Evolutionary conservation across 2,113 vertebrate genomes (phyloP).

Genomic region (Fregetta grallaria): DNA sequence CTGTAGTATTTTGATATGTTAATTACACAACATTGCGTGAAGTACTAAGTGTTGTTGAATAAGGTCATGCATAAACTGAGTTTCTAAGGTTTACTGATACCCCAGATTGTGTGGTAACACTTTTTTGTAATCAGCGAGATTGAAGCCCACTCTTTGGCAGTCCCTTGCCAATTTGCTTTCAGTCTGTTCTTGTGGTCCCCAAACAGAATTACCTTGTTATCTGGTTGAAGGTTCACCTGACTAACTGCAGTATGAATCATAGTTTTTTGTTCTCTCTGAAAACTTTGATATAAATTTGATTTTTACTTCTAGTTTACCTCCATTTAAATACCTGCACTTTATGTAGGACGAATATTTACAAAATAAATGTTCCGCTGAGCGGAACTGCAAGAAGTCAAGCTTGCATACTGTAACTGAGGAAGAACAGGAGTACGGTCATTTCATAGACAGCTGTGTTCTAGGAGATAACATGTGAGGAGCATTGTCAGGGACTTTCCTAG

Average conservation of each 20-base stretch:
- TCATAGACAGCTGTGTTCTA: background rate
- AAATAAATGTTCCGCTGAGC: background rate
- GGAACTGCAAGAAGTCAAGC: background rate
- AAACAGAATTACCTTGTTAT: background rate
- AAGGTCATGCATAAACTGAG: background rate
- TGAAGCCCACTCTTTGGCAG: background rate
- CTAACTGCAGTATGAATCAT: background rate
- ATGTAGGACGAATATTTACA: background rate
- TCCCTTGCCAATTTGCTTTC: background rate
- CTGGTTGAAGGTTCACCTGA: background rate
- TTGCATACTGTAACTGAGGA: background rate
- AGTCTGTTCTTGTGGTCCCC: background rate
- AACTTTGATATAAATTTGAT: background rate
- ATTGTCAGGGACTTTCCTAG: background rate
- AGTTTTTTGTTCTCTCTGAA: background rate
- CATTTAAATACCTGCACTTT: background rate
- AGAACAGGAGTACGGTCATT: background rate
- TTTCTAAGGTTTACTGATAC: background rate
- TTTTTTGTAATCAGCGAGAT: background rate
- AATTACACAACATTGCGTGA: background rate
- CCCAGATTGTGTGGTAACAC: background rate
- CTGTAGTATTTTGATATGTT: background rate
- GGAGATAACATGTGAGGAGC: background rate
- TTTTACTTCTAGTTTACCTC: background rate
- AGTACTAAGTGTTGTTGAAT: background rate